A percentile compares a stretch with the other conserved stretches of the same genome.
Conservation (phyloP, 2,113 vertebrate species). For the Poicephalus meyeri region DNA sequence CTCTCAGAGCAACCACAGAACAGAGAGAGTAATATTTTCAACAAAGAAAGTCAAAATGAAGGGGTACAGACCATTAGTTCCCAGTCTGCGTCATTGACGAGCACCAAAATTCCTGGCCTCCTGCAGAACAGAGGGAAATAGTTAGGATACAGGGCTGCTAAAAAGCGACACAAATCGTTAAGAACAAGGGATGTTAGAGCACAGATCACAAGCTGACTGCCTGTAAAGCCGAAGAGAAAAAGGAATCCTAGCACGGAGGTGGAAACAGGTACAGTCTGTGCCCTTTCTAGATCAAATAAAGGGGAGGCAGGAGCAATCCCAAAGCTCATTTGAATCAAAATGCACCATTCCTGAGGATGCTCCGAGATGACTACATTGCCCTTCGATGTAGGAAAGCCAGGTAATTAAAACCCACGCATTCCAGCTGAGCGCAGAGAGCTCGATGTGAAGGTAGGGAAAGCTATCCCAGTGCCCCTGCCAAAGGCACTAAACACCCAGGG, state of each 20-base stretch:
- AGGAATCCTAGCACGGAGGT: slow-evolving; percentile 13
- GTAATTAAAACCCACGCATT: slow-evolving; percentile 45
- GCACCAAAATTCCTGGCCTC: slow-evolving; percentile 96
- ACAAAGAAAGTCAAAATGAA: slow-evolving; percentile 34
- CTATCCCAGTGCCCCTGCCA: not conserved
- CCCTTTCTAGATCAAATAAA: slow-evolving; percentile 57
- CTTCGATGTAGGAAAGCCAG: not conserved
- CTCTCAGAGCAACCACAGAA: slow-evolving; percentile 12
- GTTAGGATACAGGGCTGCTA: slow-evolving; percentile 25
- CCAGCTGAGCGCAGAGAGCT: not conserved
- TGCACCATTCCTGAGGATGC: not conserved
- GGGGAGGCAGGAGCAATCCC: slow-evolving; percentile 38
- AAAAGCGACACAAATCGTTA: slow-evolving; percentile 38
- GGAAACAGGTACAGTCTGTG: slow-evolving; percentile 38
- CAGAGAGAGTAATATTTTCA: slow-evolving; percentile 13
- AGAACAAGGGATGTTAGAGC: slow-evolving; percentile 13
- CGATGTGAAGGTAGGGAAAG: not conserved
- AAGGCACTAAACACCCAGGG: not conserved
- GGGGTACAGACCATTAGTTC: slow-evolving; percentile 92
- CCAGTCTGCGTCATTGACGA: slow-evolving; percentile 98
- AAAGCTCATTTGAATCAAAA: slow-evolving; percentile 52
- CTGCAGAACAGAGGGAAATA: slow-evolving; percentile 76
- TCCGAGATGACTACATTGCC: slow-evolving; percentile 10
- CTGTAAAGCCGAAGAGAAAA: not conserved
- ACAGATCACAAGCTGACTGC: slow-evolving; percentile 14